Evolutionary conservation across 2,113 vertebrate genomes (phyloP).

Genomic region (Dasyornis broadbenti): DNA sequence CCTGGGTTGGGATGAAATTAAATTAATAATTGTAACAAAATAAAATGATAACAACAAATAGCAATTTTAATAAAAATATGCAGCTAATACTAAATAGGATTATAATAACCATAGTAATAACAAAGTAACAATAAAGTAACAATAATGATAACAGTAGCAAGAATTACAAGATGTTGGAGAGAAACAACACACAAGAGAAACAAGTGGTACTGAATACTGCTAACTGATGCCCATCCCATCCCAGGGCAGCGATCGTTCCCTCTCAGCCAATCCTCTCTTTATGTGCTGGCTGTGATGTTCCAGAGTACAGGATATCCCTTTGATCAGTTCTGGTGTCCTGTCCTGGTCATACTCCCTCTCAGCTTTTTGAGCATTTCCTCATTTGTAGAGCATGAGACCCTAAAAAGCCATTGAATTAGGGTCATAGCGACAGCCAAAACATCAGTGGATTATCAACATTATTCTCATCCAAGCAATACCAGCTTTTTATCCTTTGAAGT

Average conservation of each 20-base stretch:
- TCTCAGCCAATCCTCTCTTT: not conserved
- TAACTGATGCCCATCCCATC: not conserved
- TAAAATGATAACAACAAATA: not conserved
- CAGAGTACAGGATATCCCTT: not conserved
- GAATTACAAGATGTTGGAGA: not conserved
- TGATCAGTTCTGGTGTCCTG: not conserved
- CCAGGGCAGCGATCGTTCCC: rapidly evolving
- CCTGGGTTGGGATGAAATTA: not conserved
- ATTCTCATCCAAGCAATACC: not conserved
- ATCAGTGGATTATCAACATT: not conserved
- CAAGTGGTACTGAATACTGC: not conserved
- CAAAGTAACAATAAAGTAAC: not conserved
- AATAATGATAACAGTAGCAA: not conserved
- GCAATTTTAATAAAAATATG: not conserved
- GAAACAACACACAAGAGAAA: not conserved
- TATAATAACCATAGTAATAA: not conserved
- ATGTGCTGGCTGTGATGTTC: rapidly evolving
- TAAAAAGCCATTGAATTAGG: not conserved
- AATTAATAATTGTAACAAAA: not conserved
- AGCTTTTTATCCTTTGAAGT: not conserved
- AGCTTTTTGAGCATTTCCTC: not conserved
- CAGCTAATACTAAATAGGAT: not conserved
- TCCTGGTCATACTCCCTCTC: rapidly evolving
- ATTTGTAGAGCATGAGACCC: not conserved
- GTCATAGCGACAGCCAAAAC: not conserved